Evolutionary conservation across 1,140 invertebrate species (phyloP).

Genomic region (Portunus trituberculatus): DNA sequence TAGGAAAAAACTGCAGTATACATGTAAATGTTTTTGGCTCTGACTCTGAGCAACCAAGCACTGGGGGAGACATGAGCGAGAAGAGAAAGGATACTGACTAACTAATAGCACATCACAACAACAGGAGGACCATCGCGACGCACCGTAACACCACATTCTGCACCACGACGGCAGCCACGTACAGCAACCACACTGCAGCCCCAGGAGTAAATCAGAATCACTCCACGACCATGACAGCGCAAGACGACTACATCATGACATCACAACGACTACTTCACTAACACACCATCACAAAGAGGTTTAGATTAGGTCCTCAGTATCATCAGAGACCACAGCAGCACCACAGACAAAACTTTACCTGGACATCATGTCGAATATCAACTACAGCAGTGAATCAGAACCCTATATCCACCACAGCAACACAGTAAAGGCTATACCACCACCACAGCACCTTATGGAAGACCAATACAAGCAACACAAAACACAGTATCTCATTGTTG

Average conservation of each 20-base stretch:
- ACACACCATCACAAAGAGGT: not conserved
- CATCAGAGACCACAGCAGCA: too few relatives aligned
- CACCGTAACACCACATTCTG: not conserved
- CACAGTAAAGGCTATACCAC: too few relatives aligned
- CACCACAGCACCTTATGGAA: too few relatives aligned
- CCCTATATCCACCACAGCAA: too few relatives aligned
- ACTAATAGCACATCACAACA: not conserved
- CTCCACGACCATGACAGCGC: not conserved
- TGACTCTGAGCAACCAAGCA: not conserved
- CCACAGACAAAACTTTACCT: too few relatives aligned
- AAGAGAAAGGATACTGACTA: not conserved
- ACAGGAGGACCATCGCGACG: not conserved
- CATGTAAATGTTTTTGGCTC: not conserved
- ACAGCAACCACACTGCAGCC: not conserved
- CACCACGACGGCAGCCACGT: not conserved
- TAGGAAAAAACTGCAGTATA: not conserved
- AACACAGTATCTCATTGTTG: not conserved
- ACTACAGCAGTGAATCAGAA: too few relatives aligned
- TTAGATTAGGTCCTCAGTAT: too few relatives aligned
- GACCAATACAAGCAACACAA: not conserved
- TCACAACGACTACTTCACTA: not conserved
- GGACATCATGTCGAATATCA: too few relatives aligned
- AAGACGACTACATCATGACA: not conserved
- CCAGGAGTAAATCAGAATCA: not conserved
- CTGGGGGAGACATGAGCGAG: not conserved